Evolutionary conservation across 2,888 invertebrate genomes (phyloP), one percentile per base, ranked within the genome.

Genomic region (Tethea ocularis): DNA sequence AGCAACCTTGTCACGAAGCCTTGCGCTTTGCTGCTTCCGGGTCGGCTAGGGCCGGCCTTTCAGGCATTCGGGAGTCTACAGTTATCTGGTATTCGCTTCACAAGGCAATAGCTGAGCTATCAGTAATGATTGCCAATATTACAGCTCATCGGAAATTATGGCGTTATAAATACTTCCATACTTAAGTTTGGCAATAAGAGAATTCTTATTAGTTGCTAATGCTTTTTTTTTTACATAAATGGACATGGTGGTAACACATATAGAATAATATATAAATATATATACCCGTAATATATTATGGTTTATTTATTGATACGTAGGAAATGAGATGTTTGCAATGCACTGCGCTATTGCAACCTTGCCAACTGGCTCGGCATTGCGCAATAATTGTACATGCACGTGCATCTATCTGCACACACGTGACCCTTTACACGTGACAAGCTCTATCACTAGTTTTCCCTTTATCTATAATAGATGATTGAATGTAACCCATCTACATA

Each of bases 1-100:
- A 70, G 74, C 82, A 88, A 88, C 92, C 91, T 92, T 91, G 92
- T 83, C 81, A 79, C 75, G 82, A 82, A 86, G 83, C 85, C 83
- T 78, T 78, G 78, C 29, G 73, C 83, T 86, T 92, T 91, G 41
- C 20, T 54, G 53, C 53, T 54, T 54, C 92, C 92, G 91, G 89
- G 90, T 91, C 83, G 82, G 74, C 72, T 83, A 88, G 87, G 88
- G 87, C 87, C 78, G 83, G 79, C 84, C 82, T 87, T 87, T 82
- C 78, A 80, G 80, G 67, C 70, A 71, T 33, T 33, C 33, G 13
- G 33, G 13, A 33, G 13, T 33, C 33, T 33, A 13, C 13, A 33
- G 33, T 13, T 33, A 74, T 75, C 71, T 62, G 61, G 62, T 61
- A 61, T 62, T 53, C 17, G 41, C 59, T 56, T 57, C 11, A 33